A percentile compares a stretch with the other conserved stretches of the same genome.
phyloP scores from a whole-genome alignment of 2,113 vertebrate species.

The Panthera uncia region DNA sequence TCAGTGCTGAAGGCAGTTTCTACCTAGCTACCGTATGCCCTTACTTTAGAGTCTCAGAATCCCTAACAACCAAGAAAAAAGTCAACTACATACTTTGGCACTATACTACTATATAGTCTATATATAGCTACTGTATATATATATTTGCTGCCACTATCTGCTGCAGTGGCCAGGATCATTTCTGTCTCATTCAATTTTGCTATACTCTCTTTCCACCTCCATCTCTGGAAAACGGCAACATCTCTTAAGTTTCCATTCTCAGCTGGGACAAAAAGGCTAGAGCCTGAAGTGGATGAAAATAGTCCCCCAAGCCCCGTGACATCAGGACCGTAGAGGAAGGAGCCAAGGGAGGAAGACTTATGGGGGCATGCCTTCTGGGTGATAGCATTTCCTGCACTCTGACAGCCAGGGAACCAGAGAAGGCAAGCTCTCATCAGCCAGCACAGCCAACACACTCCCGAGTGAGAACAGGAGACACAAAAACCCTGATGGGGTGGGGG shows the following conservation, averaged over 20 bases:
- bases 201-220: neutral
- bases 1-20: neutral
- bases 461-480: neutral
- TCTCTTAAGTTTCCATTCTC: neutral
- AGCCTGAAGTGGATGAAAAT: neutral
- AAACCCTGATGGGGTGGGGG: too few relatives aligned
- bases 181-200: neutral
- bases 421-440: neutral
- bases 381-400: rapidly evolving
- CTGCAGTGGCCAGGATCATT: neutral
- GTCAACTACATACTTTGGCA: neutral
- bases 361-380: too few relatives aligned
- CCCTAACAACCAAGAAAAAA: neutral
- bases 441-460: neutral
- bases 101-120: too few relatives aligned
- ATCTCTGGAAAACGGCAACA: neutral
- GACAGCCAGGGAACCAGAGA: too few relatives aligned
- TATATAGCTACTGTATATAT: too few relatives aligned
- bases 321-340: too few relatives aligned
- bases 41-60: neutral
- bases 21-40: neutral
- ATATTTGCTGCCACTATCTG: too few relatives aligned
- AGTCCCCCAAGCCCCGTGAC: neutral
- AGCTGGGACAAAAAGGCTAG: neutral
- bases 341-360: neutral